Percentiles rank a stretch among this genome's conserved stretches.
Evolutionary conservation across 2,797 vertebrate genomes (phyloP).

Genomic region (Pyrocephalus nanus): DNA sequence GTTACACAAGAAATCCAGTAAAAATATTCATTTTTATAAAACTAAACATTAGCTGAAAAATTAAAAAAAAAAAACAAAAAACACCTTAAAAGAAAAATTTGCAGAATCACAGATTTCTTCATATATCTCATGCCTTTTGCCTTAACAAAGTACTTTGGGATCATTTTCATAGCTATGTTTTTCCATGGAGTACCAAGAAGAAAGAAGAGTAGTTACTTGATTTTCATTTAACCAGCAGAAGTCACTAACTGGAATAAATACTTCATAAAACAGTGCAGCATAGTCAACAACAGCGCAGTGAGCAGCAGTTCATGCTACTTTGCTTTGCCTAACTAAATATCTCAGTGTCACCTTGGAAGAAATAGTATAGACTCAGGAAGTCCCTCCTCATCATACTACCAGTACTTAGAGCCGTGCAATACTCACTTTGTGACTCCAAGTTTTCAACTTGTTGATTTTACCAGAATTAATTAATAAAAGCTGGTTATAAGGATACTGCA

Average conservation of each 20-base stretch:
- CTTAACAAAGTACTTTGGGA: neutral
- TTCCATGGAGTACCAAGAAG: neutral
- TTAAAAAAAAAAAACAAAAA: neutral
- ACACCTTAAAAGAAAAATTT: neutral
- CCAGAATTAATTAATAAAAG: neutral
- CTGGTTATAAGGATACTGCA: neutral
- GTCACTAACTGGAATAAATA: neutral
- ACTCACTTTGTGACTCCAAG: neutral
- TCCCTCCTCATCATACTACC: neutral
- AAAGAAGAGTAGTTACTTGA: neutral
- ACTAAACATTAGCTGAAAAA: neutral
- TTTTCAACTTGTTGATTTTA: neutral
- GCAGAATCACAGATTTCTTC: neutral
- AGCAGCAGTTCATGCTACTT: neutral
- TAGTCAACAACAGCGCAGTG: neutral
- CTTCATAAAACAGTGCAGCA: neutral
- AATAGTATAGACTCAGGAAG: neutral
- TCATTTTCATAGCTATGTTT: neutral
- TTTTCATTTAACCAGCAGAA: neutral
- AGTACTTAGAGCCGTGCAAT: neutral
- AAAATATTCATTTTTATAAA: neutral
- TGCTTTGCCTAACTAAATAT: neutral
- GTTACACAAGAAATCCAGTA: neutral
- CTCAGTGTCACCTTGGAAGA: neutral
- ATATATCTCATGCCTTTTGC: neutral